phyloP scores from a whole-genome alignment of 2,113 vertebrate species.

The Chitala chitala region DNA sequence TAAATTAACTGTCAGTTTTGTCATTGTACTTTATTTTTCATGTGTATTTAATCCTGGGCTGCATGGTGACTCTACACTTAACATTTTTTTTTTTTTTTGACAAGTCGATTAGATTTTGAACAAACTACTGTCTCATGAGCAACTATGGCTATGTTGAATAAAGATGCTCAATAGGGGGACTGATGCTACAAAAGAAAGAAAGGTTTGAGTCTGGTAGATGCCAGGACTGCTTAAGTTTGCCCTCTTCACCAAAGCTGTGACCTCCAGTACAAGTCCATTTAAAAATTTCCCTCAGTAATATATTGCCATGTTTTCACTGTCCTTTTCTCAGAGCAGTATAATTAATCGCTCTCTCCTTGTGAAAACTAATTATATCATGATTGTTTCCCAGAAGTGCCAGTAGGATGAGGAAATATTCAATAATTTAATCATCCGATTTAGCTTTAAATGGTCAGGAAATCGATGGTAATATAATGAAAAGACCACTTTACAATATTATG shows the following conservation, averaged over 20 bases:
- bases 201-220: not conserved
- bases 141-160: too few relatives aligned
- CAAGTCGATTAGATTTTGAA: not conserved
- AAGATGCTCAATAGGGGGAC: not conserved
- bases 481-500: slow-evolving; percentile 27
- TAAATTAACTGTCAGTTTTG: not conserved
- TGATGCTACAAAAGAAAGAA: not conserved
- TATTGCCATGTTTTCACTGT: slow-evolving; percentile 21
- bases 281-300: slow-evolving; percentile 25
- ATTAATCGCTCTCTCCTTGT: slow-evolving; percentile 24
- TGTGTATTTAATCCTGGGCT: not conserved
- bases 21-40: not conserved
- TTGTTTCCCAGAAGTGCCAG: slow-evolving; percentile 23
- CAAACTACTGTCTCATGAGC: not conserved
- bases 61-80: not conserved
- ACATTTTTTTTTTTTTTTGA: not conserved
- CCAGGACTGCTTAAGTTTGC: not conserved
- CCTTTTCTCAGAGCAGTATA: slow-evolving; percentile 22
- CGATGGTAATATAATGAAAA: slow-evolving; percentile 24
- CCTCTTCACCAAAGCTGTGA: too few relatives aligned
- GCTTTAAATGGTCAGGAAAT: slow-evolving; percentile 35
- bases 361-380: slow-evolving; percentile 28
- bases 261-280: not conserved
- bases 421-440: slow-evolving; percentile 36
- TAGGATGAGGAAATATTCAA: slow-evolving; percentile 33